Conservation (phyloP, 1,140 invertebrate genomes). For the Drosophila persimilis region DNA sequence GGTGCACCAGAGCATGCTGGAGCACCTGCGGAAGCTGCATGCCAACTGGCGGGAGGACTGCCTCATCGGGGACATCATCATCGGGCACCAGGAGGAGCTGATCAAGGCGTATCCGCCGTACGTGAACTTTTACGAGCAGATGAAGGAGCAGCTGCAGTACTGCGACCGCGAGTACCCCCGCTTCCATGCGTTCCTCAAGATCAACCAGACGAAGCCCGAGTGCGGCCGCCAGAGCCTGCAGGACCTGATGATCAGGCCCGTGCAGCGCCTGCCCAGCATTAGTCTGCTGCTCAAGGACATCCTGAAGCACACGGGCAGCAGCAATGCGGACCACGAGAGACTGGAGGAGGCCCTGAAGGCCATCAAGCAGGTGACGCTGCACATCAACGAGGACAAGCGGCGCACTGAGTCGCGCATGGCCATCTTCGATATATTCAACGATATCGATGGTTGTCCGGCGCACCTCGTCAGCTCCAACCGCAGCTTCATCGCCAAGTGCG, state of each 20-base stretch:
- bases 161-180: conserved; percentile 95
- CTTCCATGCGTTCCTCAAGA: conserved; percentile 99
- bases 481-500: conserved; percentile 92
- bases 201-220: conserved; percentile 95
- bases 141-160: conserved; percentile 94
- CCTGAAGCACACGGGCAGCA: conserved; percentile 93
- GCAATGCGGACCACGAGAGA: conserved; percentile 92
- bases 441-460: conserved; percentile 98
- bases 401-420: conserved; percentile 97
- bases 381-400: conserved; percentile 98
- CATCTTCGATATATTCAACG: conserved; percentile 98
- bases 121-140: conserved; percentile 98
- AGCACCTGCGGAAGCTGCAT: conserved; percentile 84
- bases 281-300: conserved; percentile 97
- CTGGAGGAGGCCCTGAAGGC: conserved; percentile 93
- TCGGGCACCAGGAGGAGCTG: conserved; percentile 91
- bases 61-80: conserved; percentile 93
- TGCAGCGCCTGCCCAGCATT: conserved; percentile 97
- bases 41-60: conserved; percentile 91
- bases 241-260: conserved; percentile 97
- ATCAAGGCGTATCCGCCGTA: conserved; percentile 98
- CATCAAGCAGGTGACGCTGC: conserved; percentile 96
- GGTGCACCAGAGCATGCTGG: conserved; percentile 92
- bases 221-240: conserved; percentile 97
- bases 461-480: conserved; percentile 96